Conservation (phyloP, 2,888 invertebrate species). For the Torymus aiolomorphi region DNA sequence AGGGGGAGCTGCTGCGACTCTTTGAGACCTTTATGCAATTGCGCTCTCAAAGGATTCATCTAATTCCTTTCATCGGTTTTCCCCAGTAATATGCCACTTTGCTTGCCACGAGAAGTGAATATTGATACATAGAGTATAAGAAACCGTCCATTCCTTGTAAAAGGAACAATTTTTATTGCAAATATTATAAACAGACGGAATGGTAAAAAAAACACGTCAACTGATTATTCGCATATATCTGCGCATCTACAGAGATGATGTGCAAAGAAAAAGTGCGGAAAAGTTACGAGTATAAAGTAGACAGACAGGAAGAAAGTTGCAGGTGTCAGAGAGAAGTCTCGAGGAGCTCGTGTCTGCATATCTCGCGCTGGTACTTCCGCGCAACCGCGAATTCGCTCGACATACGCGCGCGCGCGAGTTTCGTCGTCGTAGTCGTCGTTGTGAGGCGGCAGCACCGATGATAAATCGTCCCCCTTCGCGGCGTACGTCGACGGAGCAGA, state of each 20-base stretch:
- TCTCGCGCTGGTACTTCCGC: slow-evolving; percentile 27
- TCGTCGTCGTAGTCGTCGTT: slow-evolving; percentile 18
- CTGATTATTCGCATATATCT: too few relatives aligned
- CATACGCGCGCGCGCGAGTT: slow-evolving; percentile 34
- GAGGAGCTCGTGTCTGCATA: slow-evolving; percentile 41
- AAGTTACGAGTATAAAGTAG: slow-evolving; percentile 24
- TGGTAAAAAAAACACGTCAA: too few relatives aligned
- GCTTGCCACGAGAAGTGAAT: too few relatives aligned
- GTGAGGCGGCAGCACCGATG: slow-evolving; percentile 62
- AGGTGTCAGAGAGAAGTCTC: slow-evolving; percentile 43
- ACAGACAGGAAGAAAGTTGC: slow-evolving; percentile 50
- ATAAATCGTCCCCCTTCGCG: slow-evolving; percentile 62
- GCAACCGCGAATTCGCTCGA: slow-evolving; percentile 49
- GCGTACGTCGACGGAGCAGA: slow-evolving; percentile 46
- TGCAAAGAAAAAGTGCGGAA: background rate
- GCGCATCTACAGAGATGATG: background rate
- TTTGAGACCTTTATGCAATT: slow-evolving; percentile 13
- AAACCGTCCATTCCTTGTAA: too few relatives aligned
- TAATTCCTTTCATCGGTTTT: too few relatives aligned
- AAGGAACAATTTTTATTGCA: too few relatives aligned
- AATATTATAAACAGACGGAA: too few relatives aligned
- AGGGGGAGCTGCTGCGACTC: background rate
- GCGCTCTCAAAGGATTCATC: too few relatives aligned
- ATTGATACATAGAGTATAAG: too few relatives aligned
- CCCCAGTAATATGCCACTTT: too few relatives aligned